Evolutionary conservation across 2,797 vertebrate genomes (phyloP).

Genomic region (Macropus fuliginosus): DNA sequence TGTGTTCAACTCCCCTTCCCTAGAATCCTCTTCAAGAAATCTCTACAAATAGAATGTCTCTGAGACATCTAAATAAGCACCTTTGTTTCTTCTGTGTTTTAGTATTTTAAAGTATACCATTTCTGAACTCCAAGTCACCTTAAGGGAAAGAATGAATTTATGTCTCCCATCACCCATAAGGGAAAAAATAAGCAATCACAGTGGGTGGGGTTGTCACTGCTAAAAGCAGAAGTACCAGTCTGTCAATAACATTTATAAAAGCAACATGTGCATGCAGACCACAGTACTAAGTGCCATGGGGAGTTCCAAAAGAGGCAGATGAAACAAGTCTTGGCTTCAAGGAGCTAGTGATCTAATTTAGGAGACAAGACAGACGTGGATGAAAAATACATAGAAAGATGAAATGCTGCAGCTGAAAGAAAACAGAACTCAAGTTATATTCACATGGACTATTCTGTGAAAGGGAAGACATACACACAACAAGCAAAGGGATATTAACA

Average conservation of each 20-base stretch:
- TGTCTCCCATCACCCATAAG: background rate
- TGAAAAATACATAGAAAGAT: constrained; percentile 3
- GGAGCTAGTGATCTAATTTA: background rate
- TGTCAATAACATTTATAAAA: background rate
- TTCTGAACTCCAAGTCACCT: background rate
- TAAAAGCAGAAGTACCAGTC: background rate
- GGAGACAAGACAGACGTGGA: background rate
- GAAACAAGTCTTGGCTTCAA: background rate
- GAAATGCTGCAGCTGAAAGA: background rate
- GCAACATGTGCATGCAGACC: background rate
- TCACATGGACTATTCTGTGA: background rate
- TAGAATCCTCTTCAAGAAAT: too few species aligned
- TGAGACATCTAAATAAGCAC: background rate
- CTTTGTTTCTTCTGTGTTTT: background rate
- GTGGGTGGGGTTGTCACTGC: background rate
- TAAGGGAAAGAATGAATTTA: background rate
- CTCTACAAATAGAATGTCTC: background rate
- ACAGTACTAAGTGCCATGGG: background rate
- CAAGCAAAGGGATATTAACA: background rate
- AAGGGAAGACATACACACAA: background rate
- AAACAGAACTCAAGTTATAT: background rate
- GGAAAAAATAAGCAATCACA: background rate
- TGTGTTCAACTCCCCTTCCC: background rate
- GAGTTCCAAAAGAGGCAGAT: background rate
- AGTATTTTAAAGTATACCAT: background rate